Evolutionary conservation across 2,113 vertebrate species (phyloP), one percentile per base, ranked within the genome.

Genomic region (Hydrolagus affinis): DNA sequence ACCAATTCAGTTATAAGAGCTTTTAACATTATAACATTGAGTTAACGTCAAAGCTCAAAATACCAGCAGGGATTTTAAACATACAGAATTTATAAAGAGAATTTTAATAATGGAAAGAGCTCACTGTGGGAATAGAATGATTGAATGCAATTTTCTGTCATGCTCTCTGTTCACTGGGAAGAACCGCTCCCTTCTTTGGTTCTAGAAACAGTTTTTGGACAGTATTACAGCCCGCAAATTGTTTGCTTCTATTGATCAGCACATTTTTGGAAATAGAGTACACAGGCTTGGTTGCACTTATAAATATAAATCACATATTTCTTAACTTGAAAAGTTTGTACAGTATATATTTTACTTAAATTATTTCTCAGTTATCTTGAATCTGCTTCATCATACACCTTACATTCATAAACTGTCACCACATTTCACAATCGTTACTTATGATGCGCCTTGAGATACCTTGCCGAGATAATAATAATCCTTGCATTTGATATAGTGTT

Each of bases 161-260:
- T 72, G 70, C 72, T 74, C 72, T 19, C 25, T 9, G 12, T 14
- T 44, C 11, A 56, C 72, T 74, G 30, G 9, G 56, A 75, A 75
- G 19, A 21, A 56, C 73, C 73, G 21, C 73, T 75, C 73, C 73
- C 73, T 75, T 75, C 30, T 75, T 75, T 75, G 44, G 73, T 32
- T 75, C 32, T 57, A n/a, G 3, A 30, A 32, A 30, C 72, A 32
- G 12, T 3, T 74, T 74, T 75, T 75, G 32, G n/a, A 56, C 73
- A 57, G 9, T 17, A 74, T 19, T 21, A 44, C 44, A 44, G 17
- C 7, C 30, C 44, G 30, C 44, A 73, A 74, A 74, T 32, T 74
- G 72, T 17, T 74, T 32, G 30, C 32, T 74, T 44, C 19, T 74
- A 28, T 21, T 44, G 32, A 17, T 74, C 72, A 74, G 30, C 32